Percentiles rank a stretch among this genome's conserved stretches.
These are phyloP conservation scores for Drosophila equinoxialis DNA, from an alignment of 1,140 invertebrate genomes.

Conservation along the genomic window DNA sequence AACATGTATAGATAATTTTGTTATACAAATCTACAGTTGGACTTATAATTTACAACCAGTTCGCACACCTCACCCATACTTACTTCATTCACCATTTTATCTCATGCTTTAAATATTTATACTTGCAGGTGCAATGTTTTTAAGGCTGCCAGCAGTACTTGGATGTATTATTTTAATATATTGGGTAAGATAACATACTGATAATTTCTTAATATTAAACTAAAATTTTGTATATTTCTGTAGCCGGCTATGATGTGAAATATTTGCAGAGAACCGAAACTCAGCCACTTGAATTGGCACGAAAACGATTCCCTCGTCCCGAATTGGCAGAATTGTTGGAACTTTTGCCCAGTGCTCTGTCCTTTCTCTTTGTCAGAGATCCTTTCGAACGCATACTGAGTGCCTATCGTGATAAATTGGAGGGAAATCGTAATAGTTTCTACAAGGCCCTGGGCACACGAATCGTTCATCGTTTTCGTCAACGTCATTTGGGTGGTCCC, in stretches of 20 bases:
- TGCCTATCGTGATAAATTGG: conserved; percentile 95
- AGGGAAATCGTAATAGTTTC: conserved; percentile 87
- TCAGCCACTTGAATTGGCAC: conserved; percentile 85
- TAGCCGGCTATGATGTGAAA: conserved; percentile 86
- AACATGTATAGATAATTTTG: too few species aligned
- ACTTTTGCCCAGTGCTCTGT: conserved; percentile 85
- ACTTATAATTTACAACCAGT: too few species aligned
- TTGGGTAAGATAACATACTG: conserved; percentile 83
- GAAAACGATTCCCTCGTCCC: conserved; percentile 86
- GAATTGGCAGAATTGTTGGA: conserved; percentile 84
- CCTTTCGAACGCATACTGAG: conserved; percentile 95
- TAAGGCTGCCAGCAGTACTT: conserved; percentile 91
- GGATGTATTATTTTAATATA: conserved; percentile 92
- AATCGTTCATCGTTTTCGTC: conserved; percentile 85
- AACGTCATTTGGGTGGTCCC: conserved; percentile 27
- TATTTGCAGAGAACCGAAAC: conserved; percentile 85
- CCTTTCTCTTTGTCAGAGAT: conserved; percentile 94
- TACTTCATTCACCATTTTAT: neutral
- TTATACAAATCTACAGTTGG: too few species aligned
- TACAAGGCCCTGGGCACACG: conserved; percentile 88
- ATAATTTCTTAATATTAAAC: too few species aligned
- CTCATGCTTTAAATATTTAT: neutral
- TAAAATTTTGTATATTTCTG: neutral
- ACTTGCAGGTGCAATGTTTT: conserved; percentile 87
- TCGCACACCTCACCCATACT: too few species aligned